These are phyloP conservation scores for Coreoperca whiteheadi DNA, from an alignment of 2,113 vertebrate species.

Conservation along the genomic window DNA sequence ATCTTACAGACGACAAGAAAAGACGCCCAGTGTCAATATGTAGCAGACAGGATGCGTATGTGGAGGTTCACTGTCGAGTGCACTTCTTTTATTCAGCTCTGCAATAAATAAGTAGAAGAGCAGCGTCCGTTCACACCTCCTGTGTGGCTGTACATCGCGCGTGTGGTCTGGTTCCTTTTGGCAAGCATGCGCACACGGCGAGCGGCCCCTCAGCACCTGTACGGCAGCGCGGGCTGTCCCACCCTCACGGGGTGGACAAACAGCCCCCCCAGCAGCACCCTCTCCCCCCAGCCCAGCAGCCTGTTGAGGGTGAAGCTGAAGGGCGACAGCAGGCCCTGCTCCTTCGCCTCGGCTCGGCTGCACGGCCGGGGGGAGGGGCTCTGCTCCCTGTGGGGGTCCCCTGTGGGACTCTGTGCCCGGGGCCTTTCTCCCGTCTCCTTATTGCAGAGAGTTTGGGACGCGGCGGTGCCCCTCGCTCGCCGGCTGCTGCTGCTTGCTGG, in stretches of 20 bases:
- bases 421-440: conserved; percentile 5
- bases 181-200: too few species aligned
- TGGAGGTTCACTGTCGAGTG: conserved; percentile 22
- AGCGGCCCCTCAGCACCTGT: conserved; percentile 82
- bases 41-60: conserved; percentile 40
- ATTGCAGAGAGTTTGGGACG: conserved; percentile 20
- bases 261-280: conserved; percentile 77
- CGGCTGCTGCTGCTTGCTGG: background rate
- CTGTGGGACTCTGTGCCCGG: conserved; percentile 3
- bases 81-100: conserved; percentile 38
- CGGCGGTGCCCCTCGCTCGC: background rate
- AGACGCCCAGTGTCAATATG: conserved; percentile 37
- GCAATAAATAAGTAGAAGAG: conserved; percentile 51
- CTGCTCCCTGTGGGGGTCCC: conserved; percentile 3
- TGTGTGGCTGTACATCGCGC: background rate
- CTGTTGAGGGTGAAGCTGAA: conserved; percentile 80
- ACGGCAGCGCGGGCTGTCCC: conserved; percentile 78
- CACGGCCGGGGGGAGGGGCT: conserved; percentile 3
- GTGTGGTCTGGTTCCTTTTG: conserved; percentile 11
- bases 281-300: conserved; percentile 83
- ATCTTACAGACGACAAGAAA: conserved; percentile 64
- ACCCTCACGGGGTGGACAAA: conserved; percentile 78
- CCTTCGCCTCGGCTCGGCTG: conserved; percentile 27
- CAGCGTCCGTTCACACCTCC: conserved; percentile 16
- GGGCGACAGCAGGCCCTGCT: conserved; percentile 70